Conservation (phyloP, 1,140 invertebrate species). For the Heterodera schachtii region DNA sequence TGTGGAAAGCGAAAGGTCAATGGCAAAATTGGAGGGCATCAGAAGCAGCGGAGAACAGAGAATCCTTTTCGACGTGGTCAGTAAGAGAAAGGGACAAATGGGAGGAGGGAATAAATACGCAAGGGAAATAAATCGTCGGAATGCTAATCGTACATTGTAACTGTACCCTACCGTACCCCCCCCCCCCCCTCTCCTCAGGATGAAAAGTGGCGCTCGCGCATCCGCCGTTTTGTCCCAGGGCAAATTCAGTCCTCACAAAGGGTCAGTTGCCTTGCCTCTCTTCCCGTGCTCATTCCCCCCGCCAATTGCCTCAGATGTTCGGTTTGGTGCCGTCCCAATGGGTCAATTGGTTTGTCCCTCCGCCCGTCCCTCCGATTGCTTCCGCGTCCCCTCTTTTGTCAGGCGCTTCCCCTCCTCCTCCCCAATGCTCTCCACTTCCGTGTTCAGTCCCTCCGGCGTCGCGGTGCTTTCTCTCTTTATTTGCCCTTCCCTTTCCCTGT, state of each 20-base stretch:
- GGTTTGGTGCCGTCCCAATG: conserved; percentile 5
- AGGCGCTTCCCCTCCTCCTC: conserved; percentile 31
- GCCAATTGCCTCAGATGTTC: neutral
- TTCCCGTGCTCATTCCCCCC: no score
- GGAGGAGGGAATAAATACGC: no score
- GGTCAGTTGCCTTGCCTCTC: neutral
- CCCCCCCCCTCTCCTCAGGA: conserved; percentile 3
- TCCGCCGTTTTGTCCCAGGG: conserved; percentile 26
- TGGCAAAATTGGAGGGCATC: conserved; percentile 24
- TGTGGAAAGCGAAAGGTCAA: conserved; percentile 45
- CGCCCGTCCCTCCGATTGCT: conserved; percentile 20
- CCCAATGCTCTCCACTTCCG: conserved; percentile 54
- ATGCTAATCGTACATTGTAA: no score
- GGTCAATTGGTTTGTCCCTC: neutral
- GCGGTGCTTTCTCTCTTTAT: conserved; percentile 17
- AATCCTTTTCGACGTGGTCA: conserved; percentile 52
- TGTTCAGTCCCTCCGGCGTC: conserved; percentile 48
- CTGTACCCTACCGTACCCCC: no score
- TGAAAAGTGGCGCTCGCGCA: conserved; percentile 25
- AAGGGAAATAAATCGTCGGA: no score
- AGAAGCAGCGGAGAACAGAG: conserved; percentile 21
- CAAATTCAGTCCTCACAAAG: neutral
- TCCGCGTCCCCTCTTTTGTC: conserved; percentile 5
- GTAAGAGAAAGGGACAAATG: neutral
- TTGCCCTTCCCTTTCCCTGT: neutral